Evolutionary conservation across 2,888 invertebrate genomes (phyloP).

Genomic region (Hypercompe scribonia): DNA sequence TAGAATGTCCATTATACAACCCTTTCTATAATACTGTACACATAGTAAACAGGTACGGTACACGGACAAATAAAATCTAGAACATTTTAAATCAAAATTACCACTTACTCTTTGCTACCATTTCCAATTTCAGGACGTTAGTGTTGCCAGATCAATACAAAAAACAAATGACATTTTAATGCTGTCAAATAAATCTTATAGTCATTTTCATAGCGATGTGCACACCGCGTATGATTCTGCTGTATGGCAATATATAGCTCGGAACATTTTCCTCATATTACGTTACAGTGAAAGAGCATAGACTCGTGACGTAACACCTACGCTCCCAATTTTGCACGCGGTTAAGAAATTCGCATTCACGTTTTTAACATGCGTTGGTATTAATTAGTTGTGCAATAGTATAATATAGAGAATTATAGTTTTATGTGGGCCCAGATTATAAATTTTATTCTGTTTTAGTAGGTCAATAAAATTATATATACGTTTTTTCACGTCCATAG

Average conservation of each 20-base stretch:
- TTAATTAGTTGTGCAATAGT: conserved; percentile 9
- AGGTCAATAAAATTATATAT: background rate
- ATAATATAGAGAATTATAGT: background rate
- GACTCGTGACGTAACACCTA: conserved; percentile 39
- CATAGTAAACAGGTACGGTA: too few species aligned
- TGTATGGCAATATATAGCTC: conserved; percentile 36
- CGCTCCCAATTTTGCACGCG: conserved; percentile 43
- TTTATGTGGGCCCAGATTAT: background rate
- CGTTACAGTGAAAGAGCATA: conserved; percentile 46
- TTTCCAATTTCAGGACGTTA: background rate
- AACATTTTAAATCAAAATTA: background rate
- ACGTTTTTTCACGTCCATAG: too few species aligned
- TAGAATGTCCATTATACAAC: too few species aligned
- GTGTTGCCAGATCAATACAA: background rate
- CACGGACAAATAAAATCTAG: too few species aligned
- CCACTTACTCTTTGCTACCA: background rate
- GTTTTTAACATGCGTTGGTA: conserved; percentile 12
- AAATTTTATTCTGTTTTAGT: background rate
- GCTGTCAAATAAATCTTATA: background rate
- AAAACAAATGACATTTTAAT: conserved; percentile 1
- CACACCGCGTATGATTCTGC: conserved; percentile 12
- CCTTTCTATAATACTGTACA: too few species aligned
- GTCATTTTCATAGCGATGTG: background rate
- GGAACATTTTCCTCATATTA: conserved; percentile 49
- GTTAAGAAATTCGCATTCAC: conserved; percentile 41